Base-by-base conservation (phyloP, 2,797 vertebrate species). In the Centropyge bicolor region DNA sequence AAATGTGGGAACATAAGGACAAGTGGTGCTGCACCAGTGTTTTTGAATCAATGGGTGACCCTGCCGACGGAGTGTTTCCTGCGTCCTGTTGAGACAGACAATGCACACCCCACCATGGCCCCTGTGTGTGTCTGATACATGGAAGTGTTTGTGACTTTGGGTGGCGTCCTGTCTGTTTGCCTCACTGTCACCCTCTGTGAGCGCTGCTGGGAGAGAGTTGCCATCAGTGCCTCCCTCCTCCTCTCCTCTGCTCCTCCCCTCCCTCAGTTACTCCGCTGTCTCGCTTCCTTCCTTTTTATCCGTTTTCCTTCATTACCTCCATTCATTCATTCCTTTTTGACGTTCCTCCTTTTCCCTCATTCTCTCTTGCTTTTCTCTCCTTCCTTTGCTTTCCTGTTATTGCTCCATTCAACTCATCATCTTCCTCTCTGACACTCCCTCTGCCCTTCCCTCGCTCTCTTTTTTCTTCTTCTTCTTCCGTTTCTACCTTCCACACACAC, bases 131-230 rank as follows among this genome's bases (percentile, higher is more conserved):
- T 91, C 87, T 91, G 86, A 77, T 86, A 80, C 66, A 78, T 87
- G 86, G 68, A 88, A 88, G 90, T 75, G 5, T 85, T 88, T 86
- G 78, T 93, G 90, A 93, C 94, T 94, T 71, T 90, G 93, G 91
- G 90, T 91, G 82, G 80, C 57, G 17, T 92, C 86, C 84, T 95
- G 95, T 95, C 94, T 57, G 79, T 70, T 94, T 40, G 73, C 72
- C 69, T 95, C 88, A 95, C 80, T 63, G 86, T 96, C 94, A 94
- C 55, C 65, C 88, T 88, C 67, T 82, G 74, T 85, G 84, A 75
- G 70, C 11, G 70, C 87, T 78, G 84, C 78, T 80, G 78, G 86
- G 76, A 81, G 71, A 82, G 65, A 65, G 74, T 69, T 64, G 78
- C 86, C 78, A 13, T 66, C 31, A 74, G 85, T 87, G 75, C 75